Evolutionary conservation across 2,888 invertebrate species (phyloP), one percentile per base, ranked within the genome.

Genomic region (Cataglyphis rosenhaueri): DNA sequence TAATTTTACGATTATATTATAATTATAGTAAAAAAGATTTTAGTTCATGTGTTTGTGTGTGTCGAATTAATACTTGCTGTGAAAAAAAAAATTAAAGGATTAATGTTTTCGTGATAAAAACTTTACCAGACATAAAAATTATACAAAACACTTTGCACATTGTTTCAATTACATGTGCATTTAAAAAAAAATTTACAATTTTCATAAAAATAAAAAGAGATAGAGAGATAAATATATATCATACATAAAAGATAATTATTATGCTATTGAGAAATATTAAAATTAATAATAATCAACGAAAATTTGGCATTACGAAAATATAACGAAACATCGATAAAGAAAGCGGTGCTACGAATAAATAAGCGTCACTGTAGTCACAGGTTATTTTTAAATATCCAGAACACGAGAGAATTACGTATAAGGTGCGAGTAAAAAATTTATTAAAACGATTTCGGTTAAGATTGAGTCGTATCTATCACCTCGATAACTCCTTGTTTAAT

Each of bases 361-460:
- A 82, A 64, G 18, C 44, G 21, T 15, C 73, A 61, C 59, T 71
- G 32, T 25, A 75, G 89, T 90, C 89, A 88, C 8, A 44, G 41
- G 87, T 84, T 90, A 90, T 90, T 90, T 90, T 90, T 87, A 88
- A 84, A 41, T 81, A 38, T 55, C 32, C 62, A 64, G 52, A 65
- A 75, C 62, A 38, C 73, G 25, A 12, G 12, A 12, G 12, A 41
- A 41, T 41, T 12, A 55, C 52, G 70, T 64, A 6, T 25, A 57
- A 76, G 21, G 9, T 8, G 25, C 8, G 21, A 41, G 41, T 41
- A 12, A 57, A 57, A 76, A 76, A 57, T 57, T 57, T 32, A 32
- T 32, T 32, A 32, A 32, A 32, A 32, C 32, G 32, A 32, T 32
- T 32, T 32, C 32, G 32, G 6, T 32, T 32, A 32, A 32, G 32